Evolutionary conservation across 2,797 vertebrate species (phyloP).

Genomic region (Macropus fuliginosus): DNA sequence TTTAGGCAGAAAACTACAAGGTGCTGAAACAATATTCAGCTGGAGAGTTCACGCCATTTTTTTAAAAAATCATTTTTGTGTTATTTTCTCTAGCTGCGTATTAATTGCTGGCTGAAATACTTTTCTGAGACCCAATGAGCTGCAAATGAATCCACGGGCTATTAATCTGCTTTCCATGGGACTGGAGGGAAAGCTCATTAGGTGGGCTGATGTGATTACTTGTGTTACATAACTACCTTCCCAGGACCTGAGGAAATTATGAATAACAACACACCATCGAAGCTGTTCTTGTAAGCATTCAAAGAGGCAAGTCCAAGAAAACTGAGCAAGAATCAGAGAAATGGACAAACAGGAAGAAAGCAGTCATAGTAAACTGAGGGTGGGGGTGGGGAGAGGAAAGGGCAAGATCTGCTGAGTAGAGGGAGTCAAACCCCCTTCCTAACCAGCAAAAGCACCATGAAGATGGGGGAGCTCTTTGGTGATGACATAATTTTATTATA

Average conservation of each 20-base stretch:
- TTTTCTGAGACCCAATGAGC: conserved; percentile 83
- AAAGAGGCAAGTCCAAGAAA: conserved; percentile 70
- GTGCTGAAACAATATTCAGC: conserved; percentile 81
- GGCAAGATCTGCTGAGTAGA: conserved; percentile 45
- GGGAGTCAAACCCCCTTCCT: not conserved
- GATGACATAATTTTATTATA: not conserved
- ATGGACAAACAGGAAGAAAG: conserved; percentile 64
- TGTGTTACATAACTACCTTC: conserved; percentile 84
- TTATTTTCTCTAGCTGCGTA: conserved; percentile 82
- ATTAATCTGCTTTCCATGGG: conserved; percentile 85
- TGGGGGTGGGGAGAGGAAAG: not conserved
- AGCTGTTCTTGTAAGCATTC: conserved; percentile 74
- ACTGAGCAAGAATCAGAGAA: conserved; percentile 49
- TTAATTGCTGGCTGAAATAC: conserved; percentile 83
- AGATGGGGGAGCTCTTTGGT: conserved; percentile 42
- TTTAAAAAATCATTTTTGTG: conserved; percentile 78
- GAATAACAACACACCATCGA: conserved; percentile 80
- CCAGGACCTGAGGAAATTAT: conserved; percentile 83
- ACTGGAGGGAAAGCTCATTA: conserved; percentile 84
- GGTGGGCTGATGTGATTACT: conserved; percentile 83
- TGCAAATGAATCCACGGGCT: conserved; percentile 85
- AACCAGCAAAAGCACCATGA: conserved; percentile 47
- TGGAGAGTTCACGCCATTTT: conserved; percentile 80
- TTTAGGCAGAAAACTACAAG: conserved; percentile 67
- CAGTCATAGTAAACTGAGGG: not conserved